Evolutionary conservation across 2,113 vertebrate genomes (phyloP).

Genomic region (Hypanus sabinus): DNA sequence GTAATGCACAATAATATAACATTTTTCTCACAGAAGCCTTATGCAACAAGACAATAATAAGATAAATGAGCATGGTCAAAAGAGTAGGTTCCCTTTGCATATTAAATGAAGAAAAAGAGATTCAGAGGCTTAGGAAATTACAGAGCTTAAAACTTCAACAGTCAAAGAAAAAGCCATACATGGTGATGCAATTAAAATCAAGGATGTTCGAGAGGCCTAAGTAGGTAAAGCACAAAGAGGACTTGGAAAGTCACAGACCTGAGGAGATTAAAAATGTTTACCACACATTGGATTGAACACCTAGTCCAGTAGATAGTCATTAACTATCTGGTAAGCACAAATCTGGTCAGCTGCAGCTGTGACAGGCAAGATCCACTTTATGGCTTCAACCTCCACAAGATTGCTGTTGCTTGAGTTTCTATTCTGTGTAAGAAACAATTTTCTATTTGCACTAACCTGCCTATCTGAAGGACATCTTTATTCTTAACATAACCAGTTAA

Average conservation of each 20-base stretch:
- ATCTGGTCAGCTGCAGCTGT: background rate
- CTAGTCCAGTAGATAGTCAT: background rate
- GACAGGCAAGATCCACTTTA: background rate
- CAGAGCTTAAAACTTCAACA: too few relatives aligned
- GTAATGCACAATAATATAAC: background rate
- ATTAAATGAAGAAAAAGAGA: background rate
- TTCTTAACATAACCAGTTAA: background rate
- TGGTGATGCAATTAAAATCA: too few relatives aligned
- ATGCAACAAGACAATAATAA: background rate
- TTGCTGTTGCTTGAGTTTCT: background rate
- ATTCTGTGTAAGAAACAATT: background rate
- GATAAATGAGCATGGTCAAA: background rate
- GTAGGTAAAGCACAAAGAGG: background rate
- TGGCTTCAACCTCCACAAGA: background rate
- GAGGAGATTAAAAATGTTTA: background rate
- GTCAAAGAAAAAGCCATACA: too few relatives aligned
- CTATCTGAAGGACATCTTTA: background rate
- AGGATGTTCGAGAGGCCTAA: too few relatives aligned
- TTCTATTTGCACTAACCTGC: background rate
- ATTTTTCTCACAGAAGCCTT: background rate
- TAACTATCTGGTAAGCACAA: background rate
- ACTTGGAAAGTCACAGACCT: background rate
- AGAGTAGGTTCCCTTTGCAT: background rate
- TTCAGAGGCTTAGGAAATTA: background rate
- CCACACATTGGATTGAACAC: background rate